Evolutionary conservation across 2,888 invertebrate species (phyloP), one percentile per base, ranked within the genome.

Genomic region (Dioctria linearis): DNA sequence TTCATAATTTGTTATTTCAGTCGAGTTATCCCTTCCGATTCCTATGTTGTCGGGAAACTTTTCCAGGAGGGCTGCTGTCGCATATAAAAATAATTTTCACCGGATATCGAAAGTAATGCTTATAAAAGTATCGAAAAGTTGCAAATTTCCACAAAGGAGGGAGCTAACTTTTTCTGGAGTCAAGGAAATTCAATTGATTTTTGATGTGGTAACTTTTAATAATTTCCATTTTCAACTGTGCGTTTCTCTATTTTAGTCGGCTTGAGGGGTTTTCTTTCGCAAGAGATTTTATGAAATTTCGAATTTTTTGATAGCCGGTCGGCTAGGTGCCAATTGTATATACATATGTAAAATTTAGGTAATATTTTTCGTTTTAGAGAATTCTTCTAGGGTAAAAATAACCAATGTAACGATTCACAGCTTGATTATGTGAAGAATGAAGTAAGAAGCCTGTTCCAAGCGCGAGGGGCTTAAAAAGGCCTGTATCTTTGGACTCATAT

Each of bases 41-140:
- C 54, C 54, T 46, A n/a, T 42, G 6, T 59, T 11, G 57, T 4
- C 13, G 73, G 66, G 57, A 73, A 73, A 73, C 43, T 73, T 57
- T 13, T 73, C 37, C n/a, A 42, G 65, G 4, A 65, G 49, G 49
- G 63, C 9, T 37, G 63, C 25, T 43, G 43, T 42, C 9, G 6
- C 73, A 73, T 39, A 73, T 73, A 73, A 73, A 73, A 9, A 13
- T 42, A 40, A 71, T 71, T 54, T 51, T 71, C 42, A 37, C 51
- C 51, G 40, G 49, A 69, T 54, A 54, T 69, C 54, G 51, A 69
- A 69, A 39, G 39, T 51, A 69, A 54, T 37, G 69, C 37, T 51
- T 51, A 69, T 73, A 13, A 59, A 73, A 73, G 73, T 73, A 73
- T 73, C 73, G 73, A 57, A 42, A 54, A 59, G 54, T 73, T 59